Base-by-base conservation (phyloP, 2,113 vertebrate species). In the Tonatia bakeri region DNA sequence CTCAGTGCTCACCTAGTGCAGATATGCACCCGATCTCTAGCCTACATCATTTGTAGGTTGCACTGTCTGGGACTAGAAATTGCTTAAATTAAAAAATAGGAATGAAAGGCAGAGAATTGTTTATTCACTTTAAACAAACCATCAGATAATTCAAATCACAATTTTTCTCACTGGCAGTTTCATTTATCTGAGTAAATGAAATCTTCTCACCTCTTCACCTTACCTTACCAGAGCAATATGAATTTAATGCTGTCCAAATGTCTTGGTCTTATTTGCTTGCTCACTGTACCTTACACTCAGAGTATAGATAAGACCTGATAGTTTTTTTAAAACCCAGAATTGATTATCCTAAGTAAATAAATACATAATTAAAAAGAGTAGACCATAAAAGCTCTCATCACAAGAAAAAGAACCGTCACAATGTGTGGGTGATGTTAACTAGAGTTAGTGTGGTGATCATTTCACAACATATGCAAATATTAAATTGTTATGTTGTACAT, bases 241-340 rank as follows among this genome's bases (percentile, higher is more conserved):
- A 43, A 56, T 47, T 64, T 95, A 91, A 96, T 92, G 65, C 52
- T 33, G 9, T 67, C 80, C 93, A 95, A 59, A 95, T 73, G 19
- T 81, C 73, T 81, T 54, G 31, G 24, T 28, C 14, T 1, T 4
- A 85, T 64, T 69, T 75, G 47, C 61, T 91, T 47, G 7, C 15
- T 54, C 77, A 2, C 11, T 76, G 40, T 61, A 54, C 13, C 38
- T 88, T 50, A 70, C 5, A n/a, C 7, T 84, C n/a, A 40, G 79
- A 92, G 61, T 38, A 84, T 88, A 94, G 73, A 76, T 45, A 88
- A 93, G 47, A 16, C 17, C 65, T 72, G 70, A 64, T 33, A 24
- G 33, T 52, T 96, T 33, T 91, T 72, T 96, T 76, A 16, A 73
- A 76, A 92, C 52, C 20, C 40, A 54, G 84, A 88, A 54, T 77